Evolutionary conservation across 2,113 vertebrate genomes (phyloP), one percentile per base, ranked within the genome.

Genomic region (Colossoma macropomum): DNA sequence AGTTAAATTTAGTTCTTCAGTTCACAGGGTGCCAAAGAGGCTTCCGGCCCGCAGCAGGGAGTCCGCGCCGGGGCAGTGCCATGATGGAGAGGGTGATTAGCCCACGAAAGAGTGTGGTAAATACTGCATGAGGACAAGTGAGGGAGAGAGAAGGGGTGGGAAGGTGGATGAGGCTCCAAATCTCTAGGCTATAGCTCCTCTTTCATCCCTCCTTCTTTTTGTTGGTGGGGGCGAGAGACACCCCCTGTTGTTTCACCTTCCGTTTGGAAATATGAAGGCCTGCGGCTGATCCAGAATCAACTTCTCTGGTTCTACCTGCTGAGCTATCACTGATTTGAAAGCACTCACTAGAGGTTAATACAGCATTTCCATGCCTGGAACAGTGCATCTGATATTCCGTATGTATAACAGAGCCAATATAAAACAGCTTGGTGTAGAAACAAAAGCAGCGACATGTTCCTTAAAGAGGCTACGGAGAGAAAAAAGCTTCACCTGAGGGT

Each of bases 31-130:
- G 71, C 52, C 79, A 50, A 66, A 52, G 11, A n/a, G 60, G 21
- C 56, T 82, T 50, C 13, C 17, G 13, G 70, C 3, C 68, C 45
- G 60, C 45, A 38, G 63, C 75, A 38, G 72, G 65, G 34, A 60
- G 66, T 27, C 27, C n/a, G 70, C 41, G 73, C 50, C n/a, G 32
- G 56, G 68, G 75, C 65, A 38, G n/a, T 60, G 72, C 7, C 32
- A 48, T 87, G 88, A 89, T 87, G 62, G 80, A 86, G 76, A 86
- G 86, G 79, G 74, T 83, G 72, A 89, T 89, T 86, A 87, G 68
- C 60, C 27, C 13, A 71, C 56, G 69, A 86, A 77, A 72, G 82
- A 82, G 82, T 66, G 34, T 62, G 23, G 71, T 82, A 87, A 87
- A 84, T 84, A 82, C 76, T 82, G 72, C 34, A 87, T 76, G 86